phyloP scores from a whole-genome alignment of 2,888 invertebrate genomes.

The Cephus sareptanus region DNA sequence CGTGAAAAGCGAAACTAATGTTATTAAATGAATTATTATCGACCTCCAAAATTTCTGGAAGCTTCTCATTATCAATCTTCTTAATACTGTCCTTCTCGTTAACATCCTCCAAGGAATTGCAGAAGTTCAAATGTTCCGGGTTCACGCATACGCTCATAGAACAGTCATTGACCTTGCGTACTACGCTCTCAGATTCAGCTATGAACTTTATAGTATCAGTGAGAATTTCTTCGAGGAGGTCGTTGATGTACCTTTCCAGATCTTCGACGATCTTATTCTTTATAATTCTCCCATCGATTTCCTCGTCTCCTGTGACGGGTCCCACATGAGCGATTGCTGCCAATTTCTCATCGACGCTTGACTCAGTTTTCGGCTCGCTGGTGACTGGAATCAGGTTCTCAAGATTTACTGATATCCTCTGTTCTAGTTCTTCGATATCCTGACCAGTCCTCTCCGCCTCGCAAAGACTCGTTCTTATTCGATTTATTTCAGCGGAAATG shows the following conservation, averaged over 20 bases:
- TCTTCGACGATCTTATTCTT: slow-evolving; percentile 58
- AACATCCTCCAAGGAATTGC: not conserved
- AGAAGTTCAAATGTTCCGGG: not conserved
- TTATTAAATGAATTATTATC: slow-evolving; percentile 33
- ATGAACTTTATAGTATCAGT: slow-evolving; percentile 57
- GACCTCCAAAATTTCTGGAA: not conserved
- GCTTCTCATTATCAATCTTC: not conserved
- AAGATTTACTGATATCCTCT: slow-evolving; percentile 46
- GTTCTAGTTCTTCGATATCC: slow-evolving; percentile 51
- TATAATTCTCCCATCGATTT: slow-evolving; percentile 17
- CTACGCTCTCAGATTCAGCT: slow-evolving; percentile 38
- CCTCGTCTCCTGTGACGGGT: slow-evolving; percentile 6
- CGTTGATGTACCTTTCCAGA: slow-evolving; percentile 58
- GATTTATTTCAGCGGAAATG: slow-evolving; percentile 53
- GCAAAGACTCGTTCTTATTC: slow-evolving; percentile 56
- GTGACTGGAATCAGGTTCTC: slow-evolving; percentile 24
- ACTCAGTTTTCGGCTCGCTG: slow-evolving; percentile 15
- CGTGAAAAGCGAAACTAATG: slow-evolving; percentile 46
- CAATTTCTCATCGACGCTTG: not conserved
- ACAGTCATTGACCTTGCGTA: slow-evolving; percentile 18
- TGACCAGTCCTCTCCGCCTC: slow-evolving; percentile 53
- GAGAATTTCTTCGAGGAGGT: slow-evolving; percentile 58
- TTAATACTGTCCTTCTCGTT: not conserved
- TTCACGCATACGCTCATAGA: not conserved
- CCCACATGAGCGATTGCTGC: not conserved